Conservation (phyloP, 2,113 vertebrate species). For the Callorhinus ursinus region DNA sequence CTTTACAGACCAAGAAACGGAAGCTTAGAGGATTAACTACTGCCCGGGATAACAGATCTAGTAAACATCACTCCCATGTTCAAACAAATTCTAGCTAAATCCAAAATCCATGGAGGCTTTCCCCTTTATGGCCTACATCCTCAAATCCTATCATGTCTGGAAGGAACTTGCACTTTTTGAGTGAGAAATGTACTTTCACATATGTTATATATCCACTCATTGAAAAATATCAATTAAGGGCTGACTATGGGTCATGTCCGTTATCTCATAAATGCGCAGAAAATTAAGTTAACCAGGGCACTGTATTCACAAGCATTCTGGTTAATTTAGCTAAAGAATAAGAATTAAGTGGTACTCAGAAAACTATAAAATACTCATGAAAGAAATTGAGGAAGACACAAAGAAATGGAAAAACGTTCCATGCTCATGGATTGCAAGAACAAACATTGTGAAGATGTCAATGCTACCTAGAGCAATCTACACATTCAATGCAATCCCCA, state of each 20-base stretch:
- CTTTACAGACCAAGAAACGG: not conserved
- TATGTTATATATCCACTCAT: slow-evolving; percentile 16
- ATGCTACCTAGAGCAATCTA: no score
- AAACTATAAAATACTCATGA: no score
- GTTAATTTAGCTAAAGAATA: not conserved
- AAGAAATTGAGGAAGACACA: no score
- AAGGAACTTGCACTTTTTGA: not conserved
- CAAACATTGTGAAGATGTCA: no score
- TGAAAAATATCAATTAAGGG: slow-evolving; percentile 4
- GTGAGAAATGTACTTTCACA: slow-evolving; percentile 23
- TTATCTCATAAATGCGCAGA: not conserved
- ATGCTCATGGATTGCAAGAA: no score
- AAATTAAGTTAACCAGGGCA: slow-evolving; percentile 29
- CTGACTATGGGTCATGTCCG: not conserved
- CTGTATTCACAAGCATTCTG: not conserved
- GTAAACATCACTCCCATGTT: not conserved
- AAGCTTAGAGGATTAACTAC: slow-evolving; percentile 13
- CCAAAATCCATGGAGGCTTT: not conserved
- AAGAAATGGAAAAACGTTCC: no score
- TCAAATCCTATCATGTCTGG: not conserved
- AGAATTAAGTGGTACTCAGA: not conserved
- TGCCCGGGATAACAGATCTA: not conserved
- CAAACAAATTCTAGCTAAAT: slow-evolving; percentile 12
- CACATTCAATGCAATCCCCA: no score
- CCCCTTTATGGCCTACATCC: not conserved